Base-by-base conservation (phyloP, 2,888 invertebrate species). In the Conomelus anceps region DNA sequence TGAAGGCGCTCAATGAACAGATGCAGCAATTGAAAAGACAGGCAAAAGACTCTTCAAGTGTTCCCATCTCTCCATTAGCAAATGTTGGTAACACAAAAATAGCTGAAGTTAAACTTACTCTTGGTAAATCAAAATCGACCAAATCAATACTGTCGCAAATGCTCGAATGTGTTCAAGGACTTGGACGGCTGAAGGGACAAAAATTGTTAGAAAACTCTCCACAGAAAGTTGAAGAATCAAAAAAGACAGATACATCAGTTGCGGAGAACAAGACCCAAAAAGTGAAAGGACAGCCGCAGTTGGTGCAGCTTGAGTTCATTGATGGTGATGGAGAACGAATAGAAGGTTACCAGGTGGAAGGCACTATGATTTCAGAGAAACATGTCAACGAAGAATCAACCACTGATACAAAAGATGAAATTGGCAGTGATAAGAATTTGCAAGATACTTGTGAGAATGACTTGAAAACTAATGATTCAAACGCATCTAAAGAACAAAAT, bases 1-100 rank as follows among this genome's bases (percentile, higher is more conserved):
- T 92, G 23, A 92, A 92, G 89, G 89, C 90, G 22, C 89, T 92
- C 87, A 92, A 91, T 89, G 91, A 91, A 87, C 90, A 91, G 63
- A 89, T 91, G 17, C 86, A 90, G 29, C 90, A 91, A 85, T 90
- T 90, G 22, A 91, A 91, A 87, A 91, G 90, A 29, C 87, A 90
- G 84, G 87, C 23, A 23, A 63, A n/a, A 20, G 63, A 89, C 22
- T 86, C 87, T 4, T 85, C 90, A 0, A 89, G 88, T 86, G 89
- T 91, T 23, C 90, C 90, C 23, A 89, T 89, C 85, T 89, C 88
- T 88, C 88, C 89, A 88, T 34, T 90, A 86, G 89, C 90, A 23
- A 88, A 90, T 22, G 88, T 90, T 22, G 90, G 90, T 17, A 91
- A 91, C 85, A 90, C 91, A n/a, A 90, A 91, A 89, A 90, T 91